phyloP scores from a whole-genome alignment of 2,113 vertebrate species.

The Xyliphius kryptos region DNA sequence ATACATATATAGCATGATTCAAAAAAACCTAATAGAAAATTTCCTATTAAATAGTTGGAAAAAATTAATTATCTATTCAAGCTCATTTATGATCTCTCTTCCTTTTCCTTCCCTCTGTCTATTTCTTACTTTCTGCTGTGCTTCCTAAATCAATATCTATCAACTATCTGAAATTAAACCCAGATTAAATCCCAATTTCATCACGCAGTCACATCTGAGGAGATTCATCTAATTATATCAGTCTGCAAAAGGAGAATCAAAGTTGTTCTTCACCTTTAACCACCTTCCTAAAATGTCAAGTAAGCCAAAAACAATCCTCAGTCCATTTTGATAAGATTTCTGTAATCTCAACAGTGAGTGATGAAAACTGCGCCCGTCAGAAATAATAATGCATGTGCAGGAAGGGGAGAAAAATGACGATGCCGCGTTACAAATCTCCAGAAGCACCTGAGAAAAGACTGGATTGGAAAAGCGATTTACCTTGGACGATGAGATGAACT shows the following conservation, averaged over 20 bases:
- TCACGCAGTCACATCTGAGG: conserved; percentile 48
- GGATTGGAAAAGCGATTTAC: conserved; percentile 49
- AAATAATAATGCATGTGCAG: background rate
- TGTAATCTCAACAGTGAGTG: conserved; percentile 11
- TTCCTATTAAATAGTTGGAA: no score
- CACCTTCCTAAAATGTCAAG: conserved; percentile 63
- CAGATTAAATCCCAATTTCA: conserved; percentile 68
- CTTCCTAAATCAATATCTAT: conserved; percentile 86
- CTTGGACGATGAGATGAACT: conserved; percentile 94
- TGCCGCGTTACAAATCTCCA: conserved; percentile 17
- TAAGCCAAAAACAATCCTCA: conserved; percentile 44
- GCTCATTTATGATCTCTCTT: conserved; percentile 9
- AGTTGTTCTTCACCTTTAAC: conserved; percentile 79
- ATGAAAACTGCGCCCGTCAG: conserved; percentile 12
- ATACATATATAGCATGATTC: no score
- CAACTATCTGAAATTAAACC: conserved; percentile 82
- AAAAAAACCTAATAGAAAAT: no score
- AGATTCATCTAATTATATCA: conserved; percentile 62
- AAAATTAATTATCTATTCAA: no score
- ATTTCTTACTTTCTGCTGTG: conserved; percentile 61
- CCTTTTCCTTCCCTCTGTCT: background rate
- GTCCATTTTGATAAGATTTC: conserved; percentile 22
- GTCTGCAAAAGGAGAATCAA: conserved; percentile 69
- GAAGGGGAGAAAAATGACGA: background rate
- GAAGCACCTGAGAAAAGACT: conserved; percentile 4